Conservation (phyloP, 2,888 invertebrate genomes). For the Charanyca ferruginea region DNA sequence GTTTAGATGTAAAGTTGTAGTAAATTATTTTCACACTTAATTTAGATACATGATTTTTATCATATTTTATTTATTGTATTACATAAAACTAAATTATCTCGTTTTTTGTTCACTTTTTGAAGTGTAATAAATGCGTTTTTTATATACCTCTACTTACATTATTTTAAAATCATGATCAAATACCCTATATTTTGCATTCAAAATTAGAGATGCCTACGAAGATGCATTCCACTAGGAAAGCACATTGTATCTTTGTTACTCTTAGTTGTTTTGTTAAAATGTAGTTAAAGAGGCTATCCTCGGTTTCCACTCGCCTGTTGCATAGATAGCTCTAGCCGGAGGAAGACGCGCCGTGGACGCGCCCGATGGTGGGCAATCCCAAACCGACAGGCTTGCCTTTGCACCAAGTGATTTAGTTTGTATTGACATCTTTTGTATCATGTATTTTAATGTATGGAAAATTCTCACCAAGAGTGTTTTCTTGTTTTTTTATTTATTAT, state of each 20-base stretch:
- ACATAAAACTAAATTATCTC: conserved; percentile 86
- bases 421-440: conserved; percentile 91
- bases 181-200: conserved; percentile 84
- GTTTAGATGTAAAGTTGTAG: conserved; percentile 89
- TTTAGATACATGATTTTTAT: conserved; percentile 87
- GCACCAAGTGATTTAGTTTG: conserved; percentile 91
- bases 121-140: conserved; percentile 88
- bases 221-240: conserved; percentile 86
- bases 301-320: conserved; percentile 88
- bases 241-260: conserved; percentile 85
- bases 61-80: conserved; percentile 88
- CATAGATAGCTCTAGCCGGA: conserved; percentile 78
- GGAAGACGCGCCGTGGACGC: conserved; percentile 59
- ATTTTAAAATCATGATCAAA: conserved; percentile 90
- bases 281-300: conserved; percentile 88
- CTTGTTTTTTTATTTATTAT: conserved; percentile 90
- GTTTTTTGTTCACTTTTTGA: conserved; percentile 87
- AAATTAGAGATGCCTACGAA: conserved; percentile 83
- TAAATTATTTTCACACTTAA: conserved; percentile 90
- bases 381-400: conserved; percentile 90
- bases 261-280: conserved; percentile 82
- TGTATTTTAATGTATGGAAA: conserved; percentile 90
- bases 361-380: conserved; percentile 75
- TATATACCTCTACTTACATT: conserved; percentile 89
- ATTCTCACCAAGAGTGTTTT: conserved; percentile 89